These are phyloP conservation scores for Sphinx pinastri DNA, from an alignment of 2,888 invertebrate genomes.

Conservation along the genomic window DNA sequence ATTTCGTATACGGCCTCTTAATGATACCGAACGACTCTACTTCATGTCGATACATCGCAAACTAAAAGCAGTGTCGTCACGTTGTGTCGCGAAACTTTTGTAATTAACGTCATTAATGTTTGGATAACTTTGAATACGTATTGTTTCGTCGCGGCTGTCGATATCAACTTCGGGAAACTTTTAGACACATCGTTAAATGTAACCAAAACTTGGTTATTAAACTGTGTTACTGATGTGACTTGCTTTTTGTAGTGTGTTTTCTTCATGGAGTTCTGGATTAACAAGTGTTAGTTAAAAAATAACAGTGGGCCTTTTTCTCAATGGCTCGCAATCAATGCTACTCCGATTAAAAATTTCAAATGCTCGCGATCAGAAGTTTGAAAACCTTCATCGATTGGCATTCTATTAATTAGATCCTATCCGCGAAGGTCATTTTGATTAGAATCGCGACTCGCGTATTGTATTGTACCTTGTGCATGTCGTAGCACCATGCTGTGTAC, in stretches of 20 bases:
- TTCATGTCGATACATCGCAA: too few species aligned
- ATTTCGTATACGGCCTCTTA: too few species aligned
- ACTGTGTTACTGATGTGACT: too few species aligned
- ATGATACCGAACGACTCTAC: too few species aligned
- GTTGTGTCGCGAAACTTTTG: neutral
- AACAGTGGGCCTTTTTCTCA: too few species aligned
- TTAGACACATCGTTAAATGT: neutral
- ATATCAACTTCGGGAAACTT: neutral
- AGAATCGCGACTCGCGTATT: neutral
- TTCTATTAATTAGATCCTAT: neutral
- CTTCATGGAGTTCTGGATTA: too few species aligned
- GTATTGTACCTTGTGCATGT: neutral
- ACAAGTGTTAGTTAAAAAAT: too few species aligned
- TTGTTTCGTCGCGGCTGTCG: neutral
- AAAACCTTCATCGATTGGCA: neutral
- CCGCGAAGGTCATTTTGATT: constrained; percentile 13
- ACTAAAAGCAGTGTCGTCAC: neutral
- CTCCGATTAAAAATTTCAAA: neutral
- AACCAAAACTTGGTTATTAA: neutral
- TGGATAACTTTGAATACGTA: constrained; percentile 1
- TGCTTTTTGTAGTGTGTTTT: too few species aligned
- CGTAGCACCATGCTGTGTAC: too few species aligned
- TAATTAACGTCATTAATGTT: constrained; percentile 8
- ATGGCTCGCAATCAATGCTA: neutral
- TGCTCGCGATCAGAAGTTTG: neutral